phyloP scores from a whole-genome alignment of 2,888 invertebrate species.

The Tinea pellionella region DNA sequence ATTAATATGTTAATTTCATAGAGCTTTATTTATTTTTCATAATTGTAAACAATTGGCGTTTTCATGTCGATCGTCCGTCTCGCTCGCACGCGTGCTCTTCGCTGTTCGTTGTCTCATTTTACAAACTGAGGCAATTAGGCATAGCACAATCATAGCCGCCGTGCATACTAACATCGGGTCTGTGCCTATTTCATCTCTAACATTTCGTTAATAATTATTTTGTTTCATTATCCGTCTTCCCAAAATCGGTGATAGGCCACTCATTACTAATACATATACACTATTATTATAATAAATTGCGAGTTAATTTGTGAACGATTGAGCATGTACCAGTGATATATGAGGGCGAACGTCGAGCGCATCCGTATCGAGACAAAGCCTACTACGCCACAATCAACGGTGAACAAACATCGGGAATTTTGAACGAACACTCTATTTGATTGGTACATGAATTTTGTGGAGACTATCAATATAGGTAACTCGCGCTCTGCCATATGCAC shows the following conservation, averaged over 20 bases:
- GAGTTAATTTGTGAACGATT: too few relatives aligned
- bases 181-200: not conserved
- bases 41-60: not conserved
- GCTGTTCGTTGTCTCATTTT: not conserved
- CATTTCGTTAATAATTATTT: not conserved
- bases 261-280: too few relatives aligned
- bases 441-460: conserved; percentile 9
- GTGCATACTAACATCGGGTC: not conserved
- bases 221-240: not conserved
- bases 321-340: too few relatives aligned
- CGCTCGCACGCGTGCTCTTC: not conserved
- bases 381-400: conserved; percentile 6
- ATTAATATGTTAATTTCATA: not conserved
- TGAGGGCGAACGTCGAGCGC: too few relatives aligned
- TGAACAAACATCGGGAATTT: conserved; percentile 11
- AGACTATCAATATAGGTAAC: conserved; percentile 7
- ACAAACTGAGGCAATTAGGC: conserved; percentile 4
- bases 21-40: not conserved
- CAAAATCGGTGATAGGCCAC: too few relatives aligned
- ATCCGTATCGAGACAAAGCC: not conserved
- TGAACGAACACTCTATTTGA: conserved; percentile 12
- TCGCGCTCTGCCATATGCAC: not conserved
- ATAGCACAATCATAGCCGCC: conserved; percentile 1
- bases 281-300: too few relatives aligned
- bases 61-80: not conserved